Percentiles rank a stretch among this genome's conserved stretches.
phyloP scores from a whole-genome alignment of 1,140 invertebrate species.

The Maconellicoccus hirsutus region DNA sequence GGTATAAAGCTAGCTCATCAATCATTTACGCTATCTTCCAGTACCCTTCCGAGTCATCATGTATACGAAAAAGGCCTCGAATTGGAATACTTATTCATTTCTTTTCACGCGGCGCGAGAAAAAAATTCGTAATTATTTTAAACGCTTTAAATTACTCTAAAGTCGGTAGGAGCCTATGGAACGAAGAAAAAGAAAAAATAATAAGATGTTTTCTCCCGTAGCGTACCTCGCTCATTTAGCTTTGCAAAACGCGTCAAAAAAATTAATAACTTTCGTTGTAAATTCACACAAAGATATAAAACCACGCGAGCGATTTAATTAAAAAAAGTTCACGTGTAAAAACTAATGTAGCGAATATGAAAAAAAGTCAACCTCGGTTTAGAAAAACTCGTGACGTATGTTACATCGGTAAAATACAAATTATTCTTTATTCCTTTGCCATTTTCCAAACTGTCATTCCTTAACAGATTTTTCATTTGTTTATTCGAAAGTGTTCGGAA shows the following conservation, averaged over 20 bases:
- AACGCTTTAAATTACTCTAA: not conserved
- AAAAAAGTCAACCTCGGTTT: too few species aligned
- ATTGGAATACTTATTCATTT: not conserved
- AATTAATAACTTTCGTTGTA: too few species aligned
- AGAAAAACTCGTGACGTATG: too few species aligned
- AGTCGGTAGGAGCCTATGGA: not conserved
- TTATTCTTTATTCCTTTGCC: too few species aligned
- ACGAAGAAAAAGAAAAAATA: not conserved
- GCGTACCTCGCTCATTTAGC: not conserved
- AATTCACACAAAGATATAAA: too few species aligned
- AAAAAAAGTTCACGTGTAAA: too few species aligned
- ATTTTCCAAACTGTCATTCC: not conserved
- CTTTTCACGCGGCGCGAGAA: not conserved
- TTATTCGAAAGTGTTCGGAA: not conserved
- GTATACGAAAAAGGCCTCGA: not conserved
- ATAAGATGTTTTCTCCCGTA: not conserved
- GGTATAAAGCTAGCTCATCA: constrained; percentile 3
- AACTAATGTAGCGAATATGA: too few species aligned
- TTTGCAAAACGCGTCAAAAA: too few species aligned
- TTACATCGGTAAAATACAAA: too few species aligned
- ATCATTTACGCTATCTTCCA: not conserved
- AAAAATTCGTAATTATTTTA: too few species aligned
- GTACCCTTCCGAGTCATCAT: not conserved
- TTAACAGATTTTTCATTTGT: not conserved
- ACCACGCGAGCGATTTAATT: too few species aligned